Percentiles rank a stretch among this genome's conserved stretches.
phyloP scores from a whole-genome alignment of 2,888 invertebrate genomes.

The Andricus curvator region DNA sequence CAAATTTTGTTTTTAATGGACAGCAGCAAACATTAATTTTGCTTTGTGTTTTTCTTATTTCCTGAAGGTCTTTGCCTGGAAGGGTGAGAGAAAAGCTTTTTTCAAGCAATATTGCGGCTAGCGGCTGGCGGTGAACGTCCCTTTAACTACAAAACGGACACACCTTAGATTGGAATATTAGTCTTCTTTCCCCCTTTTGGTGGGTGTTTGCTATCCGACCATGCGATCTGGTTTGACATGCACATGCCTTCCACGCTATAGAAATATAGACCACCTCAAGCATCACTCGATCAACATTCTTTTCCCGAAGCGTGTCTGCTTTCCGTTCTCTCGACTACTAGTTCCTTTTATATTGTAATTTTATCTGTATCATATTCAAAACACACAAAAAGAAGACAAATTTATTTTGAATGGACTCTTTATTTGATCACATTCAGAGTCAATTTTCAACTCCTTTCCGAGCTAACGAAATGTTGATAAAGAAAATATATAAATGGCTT shows the following conservation, averaged over 20 bases:
- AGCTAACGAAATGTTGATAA: not conserved
- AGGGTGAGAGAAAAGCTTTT: not conserved
- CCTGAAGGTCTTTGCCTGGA: not conserved
- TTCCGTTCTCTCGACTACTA: not conserved
- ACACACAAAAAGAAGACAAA: not conserved
- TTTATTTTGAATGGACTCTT: not conserved
- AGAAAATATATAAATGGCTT: too few species aligned
- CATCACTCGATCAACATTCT: not conserved
- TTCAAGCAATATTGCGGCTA: not conserved
- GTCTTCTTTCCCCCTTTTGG: not conserved
- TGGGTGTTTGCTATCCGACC: not conserved
- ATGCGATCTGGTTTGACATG: not conserved
- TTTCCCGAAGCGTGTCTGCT: not conserved
- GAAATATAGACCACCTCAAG: not conserved
- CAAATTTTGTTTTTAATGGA: not conserved
- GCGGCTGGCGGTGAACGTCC: constrained; percentile 44
- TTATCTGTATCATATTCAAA: not conserved
- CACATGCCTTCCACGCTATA: not conserved
- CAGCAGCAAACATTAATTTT: not conserved
- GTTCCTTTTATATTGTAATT: not conserved
- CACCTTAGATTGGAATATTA: not conserved
- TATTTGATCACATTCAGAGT: not conserved
- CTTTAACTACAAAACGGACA: not conserved
- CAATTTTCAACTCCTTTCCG: not conserved
- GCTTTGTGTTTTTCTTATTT: not conserved